Conservation (phyloP, 2,113 vertebrate species). For the Gracilinanus agilis region DNA sequence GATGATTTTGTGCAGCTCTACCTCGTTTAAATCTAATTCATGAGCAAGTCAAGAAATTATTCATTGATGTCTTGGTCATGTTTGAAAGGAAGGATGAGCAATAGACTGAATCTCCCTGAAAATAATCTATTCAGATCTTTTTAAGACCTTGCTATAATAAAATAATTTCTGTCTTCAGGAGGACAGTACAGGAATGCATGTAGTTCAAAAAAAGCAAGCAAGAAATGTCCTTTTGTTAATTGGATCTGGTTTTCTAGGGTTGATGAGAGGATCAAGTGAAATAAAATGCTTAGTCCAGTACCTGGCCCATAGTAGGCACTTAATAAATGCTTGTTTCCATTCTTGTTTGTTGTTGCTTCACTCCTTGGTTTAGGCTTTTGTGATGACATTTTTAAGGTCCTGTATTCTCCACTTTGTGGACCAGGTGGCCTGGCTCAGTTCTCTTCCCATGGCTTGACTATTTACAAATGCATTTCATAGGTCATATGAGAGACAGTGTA, state of each 20-base stretch:
- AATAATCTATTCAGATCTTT: background rate
- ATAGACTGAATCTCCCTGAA: background rate
- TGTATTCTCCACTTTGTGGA: background rate
- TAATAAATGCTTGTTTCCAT: background rate
- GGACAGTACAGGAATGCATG: background rate
- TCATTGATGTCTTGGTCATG: too few relatives aligned
- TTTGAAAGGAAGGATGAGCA: too few relatives aligned
- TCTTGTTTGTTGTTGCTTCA: background rate
- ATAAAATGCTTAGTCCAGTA: background rate
- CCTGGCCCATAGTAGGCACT: too few relatives aligned
- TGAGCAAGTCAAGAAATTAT: too few relatives aligned
- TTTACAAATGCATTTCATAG: background rate
- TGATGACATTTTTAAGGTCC: background rate
- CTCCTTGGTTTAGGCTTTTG: background rate
- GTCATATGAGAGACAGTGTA: background rate
- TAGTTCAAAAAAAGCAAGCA: background rate
- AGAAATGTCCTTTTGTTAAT: background rate
- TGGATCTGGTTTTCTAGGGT: background rate
- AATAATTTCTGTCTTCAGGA: background rate
- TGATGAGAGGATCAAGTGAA: accelerated
- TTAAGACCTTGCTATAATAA: background rate
- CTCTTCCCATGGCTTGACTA: background rate
- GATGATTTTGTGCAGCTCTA: too few relatives aligned
- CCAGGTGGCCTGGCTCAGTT: background rate
- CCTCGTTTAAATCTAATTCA: too few relatives aligned